Evolutionary conservation across 1,140 invertebrate genomes (phyloP).

Genomic region (Cotesia vestalis): DNA sequence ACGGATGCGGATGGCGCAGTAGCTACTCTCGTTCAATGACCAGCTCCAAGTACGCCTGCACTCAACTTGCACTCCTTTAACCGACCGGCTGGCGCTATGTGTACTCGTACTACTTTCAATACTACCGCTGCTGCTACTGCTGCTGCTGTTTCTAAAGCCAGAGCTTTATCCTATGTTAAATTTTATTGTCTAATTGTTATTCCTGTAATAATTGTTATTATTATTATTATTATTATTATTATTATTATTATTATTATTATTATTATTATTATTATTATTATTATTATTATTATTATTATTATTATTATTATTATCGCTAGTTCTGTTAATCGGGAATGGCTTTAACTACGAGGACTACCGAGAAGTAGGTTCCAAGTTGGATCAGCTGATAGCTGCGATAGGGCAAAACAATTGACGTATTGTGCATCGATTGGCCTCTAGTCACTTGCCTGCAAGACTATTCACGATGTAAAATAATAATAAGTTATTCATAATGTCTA

Average conservation of each 20-base stretch:
- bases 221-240: background rate
- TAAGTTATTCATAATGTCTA: too few relatives aligned
- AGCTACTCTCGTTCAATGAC: constrained; percentile 36
- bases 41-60: constrained; percentile 30
- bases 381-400: too few relatives aligned
- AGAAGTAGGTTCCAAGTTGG: too few relatives aligned
- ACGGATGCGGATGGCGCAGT: constrained; percentile 35
- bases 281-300: background rate
- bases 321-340: too few relatives aligned
- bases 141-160: background rate
- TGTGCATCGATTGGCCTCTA: constrained; percentile 10
- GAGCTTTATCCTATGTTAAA: constrained; percentile 3
- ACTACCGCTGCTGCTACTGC: background rate
- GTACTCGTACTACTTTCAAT: constrained; percentile 16
- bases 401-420: background rate
- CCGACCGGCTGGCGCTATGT: background rate
- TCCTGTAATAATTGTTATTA: background rate
- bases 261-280: background rate
- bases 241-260: background rate
- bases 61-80: constrained; percentile 37
- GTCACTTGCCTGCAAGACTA: background rate
- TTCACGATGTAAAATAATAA: background rate
- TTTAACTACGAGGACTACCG: too few relatives aligned
- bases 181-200: background rate
- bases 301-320: too few relatives aligned